Evolutionary conservation across 2,888 invertebrate genomes (phyloP).

Genomic region (Ophioninae sp.): DNA sequence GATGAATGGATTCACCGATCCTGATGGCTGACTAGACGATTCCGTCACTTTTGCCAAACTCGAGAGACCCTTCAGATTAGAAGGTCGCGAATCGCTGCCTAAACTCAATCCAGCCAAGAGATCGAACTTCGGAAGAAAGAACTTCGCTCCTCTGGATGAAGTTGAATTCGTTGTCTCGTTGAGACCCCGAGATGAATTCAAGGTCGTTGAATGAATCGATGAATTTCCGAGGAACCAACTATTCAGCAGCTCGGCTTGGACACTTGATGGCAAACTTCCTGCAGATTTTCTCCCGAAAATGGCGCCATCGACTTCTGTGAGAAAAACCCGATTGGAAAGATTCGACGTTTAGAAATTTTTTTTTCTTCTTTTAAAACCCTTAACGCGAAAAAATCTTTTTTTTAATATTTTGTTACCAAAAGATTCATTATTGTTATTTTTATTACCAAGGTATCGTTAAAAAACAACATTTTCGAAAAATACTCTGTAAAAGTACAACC

Average conservation of each 20-base stretch:
- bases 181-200: constrained; percentile 14
- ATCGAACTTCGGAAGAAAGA: constrained; percentile 71
- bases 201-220: neutral
- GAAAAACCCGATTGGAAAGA: neutral
- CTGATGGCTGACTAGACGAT: constrained; percentile 26
- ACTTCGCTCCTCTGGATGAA: constrained; percentile 65
- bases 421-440: neutral
- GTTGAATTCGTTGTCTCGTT: neutral
- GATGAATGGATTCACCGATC: constrained; percentile 42
- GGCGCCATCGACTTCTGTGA: constrained; percentile 45
- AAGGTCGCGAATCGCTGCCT: constrained; percentile 55
- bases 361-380: neutral
- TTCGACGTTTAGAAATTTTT: neutral
- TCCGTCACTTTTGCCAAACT: constrained; percentile 57
- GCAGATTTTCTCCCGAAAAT: constrained; percentile 27
- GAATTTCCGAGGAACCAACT: constrained; percentile 25
- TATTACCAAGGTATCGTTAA: neutral
- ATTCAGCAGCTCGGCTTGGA: constrained; percentile 2
- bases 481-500: neutral
- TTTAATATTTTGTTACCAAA: neutral
- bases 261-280: constrained; percentile 34
- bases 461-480: neutral
- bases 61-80: constrained; percentile 32
- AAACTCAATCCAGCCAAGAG: constrained; percentile 73
- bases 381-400: neutral